phyloP scores from a whole-genome alignment of 2,888 invertebrate species.

The Zygogramma bicolorata region DNA sequence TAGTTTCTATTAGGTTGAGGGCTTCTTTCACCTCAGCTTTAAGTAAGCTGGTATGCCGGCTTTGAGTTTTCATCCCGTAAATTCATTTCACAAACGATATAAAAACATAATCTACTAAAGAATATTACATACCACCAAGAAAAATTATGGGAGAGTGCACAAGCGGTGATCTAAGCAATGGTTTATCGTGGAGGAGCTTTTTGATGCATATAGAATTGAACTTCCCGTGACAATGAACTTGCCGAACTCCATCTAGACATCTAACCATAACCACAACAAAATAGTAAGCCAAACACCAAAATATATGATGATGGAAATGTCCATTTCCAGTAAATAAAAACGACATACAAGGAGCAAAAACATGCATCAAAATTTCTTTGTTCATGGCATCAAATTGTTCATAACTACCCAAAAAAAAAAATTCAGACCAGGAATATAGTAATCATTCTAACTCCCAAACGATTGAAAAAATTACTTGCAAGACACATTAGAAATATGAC shows the following conservation, averaged over 20 bases:
- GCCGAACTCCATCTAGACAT: conserved; percentile 75
- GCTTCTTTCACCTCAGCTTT: too few species aligned
- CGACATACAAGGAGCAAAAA: neutral
- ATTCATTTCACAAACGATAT: conserved; percentile 1
- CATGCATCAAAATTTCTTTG: neutral
- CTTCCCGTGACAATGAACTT: conserved; percentile 74
- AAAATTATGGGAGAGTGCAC: conserved; percentile 43
- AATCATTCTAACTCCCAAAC: too few species aligned
- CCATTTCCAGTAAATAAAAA: neutral
- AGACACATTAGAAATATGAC: too few species aligned
- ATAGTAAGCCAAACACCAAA: conserved; percentile 54
- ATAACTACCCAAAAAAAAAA: too few species aligned
- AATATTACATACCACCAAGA: conserved; percentile 45
- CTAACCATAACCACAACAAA: conserved; percentile 70
- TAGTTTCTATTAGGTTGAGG: too few species aligned
- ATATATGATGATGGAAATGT: conserved; percentile 22
- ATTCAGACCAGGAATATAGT: too few species aligned
- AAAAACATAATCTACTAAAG: neutral
- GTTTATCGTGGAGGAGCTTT: conserved; percentile 65
- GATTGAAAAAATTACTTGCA: too few species aligned
- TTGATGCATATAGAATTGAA: conserved; percentile 72
- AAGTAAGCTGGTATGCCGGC: too few species aligned
- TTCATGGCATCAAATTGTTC: too few species aligned
- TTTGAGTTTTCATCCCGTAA: neutral
- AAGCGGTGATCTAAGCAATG: conserved; percentile 47